phyloP scores from a whole-genome alignment of 1,140 invertebrate genomes.

The Platyscapa corneri region DNA sequence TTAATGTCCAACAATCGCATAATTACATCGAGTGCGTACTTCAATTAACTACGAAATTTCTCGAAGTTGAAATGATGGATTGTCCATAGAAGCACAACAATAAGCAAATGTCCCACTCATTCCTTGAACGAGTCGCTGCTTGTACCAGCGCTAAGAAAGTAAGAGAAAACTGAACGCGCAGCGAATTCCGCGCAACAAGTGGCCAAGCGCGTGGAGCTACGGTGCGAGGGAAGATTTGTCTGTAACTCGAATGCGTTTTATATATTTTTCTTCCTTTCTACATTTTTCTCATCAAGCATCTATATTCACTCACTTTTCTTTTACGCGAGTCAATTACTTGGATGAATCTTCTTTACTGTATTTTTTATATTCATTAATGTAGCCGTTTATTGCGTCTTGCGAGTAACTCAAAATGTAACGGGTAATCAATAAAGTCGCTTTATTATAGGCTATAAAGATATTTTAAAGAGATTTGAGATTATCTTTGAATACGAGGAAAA shows the following conservation, averaged over 20 bases:
- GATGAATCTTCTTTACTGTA: neutral
- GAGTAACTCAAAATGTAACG: neutral
- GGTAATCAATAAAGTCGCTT: neutral
- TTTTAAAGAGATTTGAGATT: neutral
- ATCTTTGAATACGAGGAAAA: neutral
- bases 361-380: slow-evolving; percentile 10
- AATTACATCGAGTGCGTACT: neutral
- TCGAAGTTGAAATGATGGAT: neutral
- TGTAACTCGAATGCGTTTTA: neutral
- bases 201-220: neutral
- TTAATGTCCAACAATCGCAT: neutral
- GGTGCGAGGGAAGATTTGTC: neutral
- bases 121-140: neutral
- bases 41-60: neutral
- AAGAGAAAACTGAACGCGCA: slow-evolving; percentile 17
- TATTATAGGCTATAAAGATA: neutral
- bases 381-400: neutral
- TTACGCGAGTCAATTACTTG: slow-evolving; percentile 19
- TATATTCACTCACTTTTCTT: slow-evolving; percentile 17
- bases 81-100: slow-evolving; percentile 3
- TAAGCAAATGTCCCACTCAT: neutral
- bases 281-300: slow-evolving; percentile 35
- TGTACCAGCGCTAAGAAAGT: neutral
- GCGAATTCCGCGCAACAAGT: slow-evolving; percentile 36
- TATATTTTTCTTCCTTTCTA: slow-evolving; percentile 26